These are phyloP conservation scores for Pseudanteris insignis DNA, from an alignment of 2,888 invertebrate genomes.

Conservation along the genomic window DNA sequence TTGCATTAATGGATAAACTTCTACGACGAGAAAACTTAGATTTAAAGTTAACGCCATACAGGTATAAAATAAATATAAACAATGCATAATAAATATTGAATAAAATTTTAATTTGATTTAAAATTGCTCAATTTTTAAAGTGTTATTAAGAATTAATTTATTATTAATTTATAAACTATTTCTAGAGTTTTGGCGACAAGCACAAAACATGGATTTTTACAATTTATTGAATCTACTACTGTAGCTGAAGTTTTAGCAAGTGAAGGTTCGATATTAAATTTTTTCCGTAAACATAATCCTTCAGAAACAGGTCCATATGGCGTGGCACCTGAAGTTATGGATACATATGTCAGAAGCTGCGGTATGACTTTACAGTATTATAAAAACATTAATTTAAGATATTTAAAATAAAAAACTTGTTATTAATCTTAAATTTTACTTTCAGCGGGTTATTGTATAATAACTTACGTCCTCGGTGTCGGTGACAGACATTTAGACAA, in stretches of 20 bases:
- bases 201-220: conserved; percentile 94
- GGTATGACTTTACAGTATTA: too few species aligned
- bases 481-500: conserved; percentile 99
- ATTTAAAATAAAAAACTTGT: not conserved
- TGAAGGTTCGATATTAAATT: conserved; percentile 92
- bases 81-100: not conserved
- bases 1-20: conserved; percentile 96
- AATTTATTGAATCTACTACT: conserved; percentile 92
- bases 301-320: conserved; percentile 89
- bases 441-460: conserved; percentile 94
- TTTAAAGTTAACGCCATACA: conserved; percentile 93
- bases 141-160: too few species aligned
- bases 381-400: too few species aligned
- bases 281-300: conserved; percentile 89
- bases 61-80: conserved; percentile 49
- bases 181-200: conserved; percentile 90
- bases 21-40: conserved; percentile 94
- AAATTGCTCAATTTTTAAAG: too few species aligned
- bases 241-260: conserved; percentile 90
- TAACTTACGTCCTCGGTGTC: conserved; percentile 96
- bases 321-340: conserved; percentile 94
- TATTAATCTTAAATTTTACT: conserved; percentile 44
- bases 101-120: not conserved
- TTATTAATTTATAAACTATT: too few species aligned
- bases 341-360: conserved; percentile 94